A percentile compares a stretch with the other conserved stretches of the same genome.
phyloP scores from a whole-genome alignment of 2,113 vertebrate species.

The Lethenteron camtschaticum region DNA sequence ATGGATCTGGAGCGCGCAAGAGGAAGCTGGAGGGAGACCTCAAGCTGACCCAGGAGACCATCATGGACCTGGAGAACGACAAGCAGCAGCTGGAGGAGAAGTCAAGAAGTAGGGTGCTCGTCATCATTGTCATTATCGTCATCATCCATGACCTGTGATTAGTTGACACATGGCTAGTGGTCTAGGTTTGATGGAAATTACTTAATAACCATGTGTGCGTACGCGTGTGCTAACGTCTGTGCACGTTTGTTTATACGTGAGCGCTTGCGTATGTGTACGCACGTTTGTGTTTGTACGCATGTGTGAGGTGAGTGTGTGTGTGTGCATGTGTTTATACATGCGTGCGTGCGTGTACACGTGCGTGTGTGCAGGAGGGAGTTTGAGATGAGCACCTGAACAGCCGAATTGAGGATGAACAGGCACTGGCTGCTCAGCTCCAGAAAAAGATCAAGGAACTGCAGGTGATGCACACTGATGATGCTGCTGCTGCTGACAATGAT shows the following conservation, averaged over 20 bases:
- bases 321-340: too few species aligned
- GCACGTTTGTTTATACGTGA: too few species aligned
- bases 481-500: too few species aligned
- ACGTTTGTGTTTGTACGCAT: too few species aligned
- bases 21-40: slow-evolving; percentile 79
- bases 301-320: too few species aligned
- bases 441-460: slow-evolving; percentile 57
- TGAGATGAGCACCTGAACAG: slow-evolving; percentile 32
- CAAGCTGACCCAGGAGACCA: slow-evolving; percentile 52
- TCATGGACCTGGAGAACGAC: slow-evolving; percentile 69
- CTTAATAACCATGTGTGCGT: too few species aligned
- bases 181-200: too few species aligned
- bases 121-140: not conserved
- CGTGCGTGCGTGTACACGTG: too few species aligned
- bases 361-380: slow-evolving; percentile 37
- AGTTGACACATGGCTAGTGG: too few species aligned
- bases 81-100: slow-evolving; percentile 73
- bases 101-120: slow-evolving; percentile 43
- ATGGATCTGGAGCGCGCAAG: slow-evolving; percentile 64
- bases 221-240: too few species aligned
- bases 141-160: too few species aligned
- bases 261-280: too few species aligned
- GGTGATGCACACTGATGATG: slow-evolving; percentile 18
- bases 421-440: slow-evolving; percentile 35
- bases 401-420: slow-evolving; percentile 43